Evolutionary conservation across 2,113 vertebrate species (phyloP).

Genomic region (Eudyptes chrysolophus): DNA sequence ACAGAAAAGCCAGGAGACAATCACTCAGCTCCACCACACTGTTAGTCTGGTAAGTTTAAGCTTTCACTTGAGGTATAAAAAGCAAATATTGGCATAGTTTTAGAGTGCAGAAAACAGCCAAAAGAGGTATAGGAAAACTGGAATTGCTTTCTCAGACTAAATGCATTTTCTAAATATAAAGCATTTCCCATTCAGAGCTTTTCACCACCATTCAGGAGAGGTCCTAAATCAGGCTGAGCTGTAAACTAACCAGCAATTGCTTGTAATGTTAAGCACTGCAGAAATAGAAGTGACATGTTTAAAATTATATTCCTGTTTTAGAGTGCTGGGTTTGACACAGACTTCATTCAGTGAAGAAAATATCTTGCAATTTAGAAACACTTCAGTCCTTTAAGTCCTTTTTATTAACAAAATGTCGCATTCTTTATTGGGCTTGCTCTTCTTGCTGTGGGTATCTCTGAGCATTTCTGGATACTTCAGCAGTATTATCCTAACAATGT

Average conservation of each 20-base stretch:
- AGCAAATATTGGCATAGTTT: background rate
- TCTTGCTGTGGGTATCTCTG: background rate
- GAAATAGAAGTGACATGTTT: background rate
- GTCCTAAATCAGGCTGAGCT: background rate
- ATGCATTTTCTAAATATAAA: background rate
- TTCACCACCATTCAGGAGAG: background rate
- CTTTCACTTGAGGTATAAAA: background rate
- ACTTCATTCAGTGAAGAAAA: background rate
- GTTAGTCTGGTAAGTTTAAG: constrained; percentile 83
- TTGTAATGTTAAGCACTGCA: background rate
- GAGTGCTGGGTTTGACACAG: background rate
- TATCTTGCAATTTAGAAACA: background rate
- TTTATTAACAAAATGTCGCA: background rate
- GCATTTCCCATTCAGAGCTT: background rate
- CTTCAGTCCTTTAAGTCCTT: background rate
- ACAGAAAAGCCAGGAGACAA: constrained; percentile 82
- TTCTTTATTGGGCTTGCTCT: background rate
- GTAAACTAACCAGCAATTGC: background rate
- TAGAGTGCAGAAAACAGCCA: background rate
- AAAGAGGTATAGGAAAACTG: background rate
- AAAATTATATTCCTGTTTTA: background rate
- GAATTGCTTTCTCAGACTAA: background rate
- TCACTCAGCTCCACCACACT: constrained; percentile 82
- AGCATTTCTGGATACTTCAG: background rate
- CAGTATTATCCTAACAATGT: background rate